Conservation (phyloP, 1,140 invertebrate species). For the Drosophila sturtevanti region DNA sequence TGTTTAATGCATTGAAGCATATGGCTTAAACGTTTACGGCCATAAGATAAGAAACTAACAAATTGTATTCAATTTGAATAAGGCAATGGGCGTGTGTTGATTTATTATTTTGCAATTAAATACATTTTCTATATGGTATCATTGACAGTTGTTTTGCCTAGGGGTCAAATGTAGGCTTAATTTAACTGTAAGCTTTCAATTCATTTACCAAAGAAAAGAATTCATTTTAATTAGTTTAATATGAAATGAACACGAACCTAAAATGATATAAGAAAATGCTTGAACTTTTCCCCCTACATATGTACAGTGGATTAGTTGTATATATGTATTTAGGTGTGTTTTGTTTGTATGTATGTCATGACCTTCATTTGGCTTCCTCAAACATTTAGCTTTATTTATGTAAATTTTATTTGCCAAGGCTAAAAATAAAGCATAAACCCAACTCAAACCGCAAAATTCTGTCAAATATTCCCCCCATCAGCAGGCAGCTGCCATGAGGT, state of each 20-base stretch:
- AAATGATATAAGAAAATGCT: neutral
- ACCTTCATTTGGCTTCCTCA: too few species aligned
- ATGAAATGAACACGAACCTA: neutral
- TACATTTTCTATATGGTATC: neutral
- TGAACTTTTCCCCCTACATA: neutral
- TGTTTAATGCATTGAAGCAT: neutral
- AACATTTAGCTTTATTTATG: constrained; percentile 1
- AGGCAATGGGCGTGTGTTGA: neutral
- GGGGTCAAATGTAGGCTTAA: neutral
- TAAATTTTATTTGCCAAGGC: neutral
- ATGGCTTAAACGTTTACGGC: neutral
- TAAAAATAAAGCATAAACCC: constrained; percentile 10
- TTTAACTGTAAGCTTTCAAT: neutral
- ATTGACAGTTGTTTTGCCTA: neutral
- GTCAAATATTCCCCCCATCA: neutral
- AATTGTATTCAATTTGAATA: neutral
- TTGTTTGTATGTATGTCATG: neutral
- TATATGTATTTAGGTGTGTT: neutral
- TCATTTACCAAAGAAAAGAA: neutral
- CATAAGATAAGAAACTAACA: neutral
- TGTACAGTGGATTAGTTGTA: neutral
- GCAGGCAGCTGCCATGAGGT: neutral
- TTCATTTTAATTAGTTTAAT: constrained; percentile 4
- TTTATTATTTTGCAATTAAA: neutral
- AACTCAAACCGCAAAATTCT: constrained; percentile 4